phyloP scores from a whole-genome alignment of 2,797 vertebrate genomes.

The Hylomyscus alleni region DNA sequence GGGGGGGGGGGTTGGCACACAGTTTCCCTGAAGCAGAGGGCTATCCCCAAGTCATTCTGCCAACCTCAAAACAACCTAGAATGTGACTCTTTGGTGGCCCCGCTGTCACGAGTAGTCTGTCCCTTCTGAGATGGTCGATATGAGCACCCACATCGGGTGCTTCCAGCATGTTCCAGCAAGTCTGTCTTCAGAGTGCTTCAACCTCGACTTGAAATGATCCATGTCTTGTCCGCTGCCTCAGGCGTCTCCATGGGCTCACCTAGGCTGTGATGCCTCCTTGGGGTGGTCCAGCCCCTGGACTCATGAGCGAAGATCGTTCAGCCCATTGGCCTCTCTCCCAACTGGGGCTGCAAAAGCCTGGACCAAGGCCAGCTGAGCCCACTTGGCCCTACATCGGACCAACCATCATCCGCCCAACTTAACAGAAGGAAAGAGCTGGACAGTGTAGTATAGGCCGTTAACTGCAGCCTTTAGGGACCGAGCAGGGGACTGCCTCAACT shows the following conservation, averaged over 20 bases:
- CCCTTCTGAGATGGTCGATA: no score
- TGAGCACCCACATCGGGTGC: rapidly evolving
- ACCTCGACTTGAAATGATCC: neutral
- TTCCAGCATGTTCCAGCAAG: neutral
- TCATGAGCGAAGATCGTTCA: neutral
- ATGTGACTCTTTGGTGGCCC: neutral
- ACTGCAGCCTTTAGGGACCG: neutral
- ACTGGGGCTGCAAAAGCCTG: neutral
- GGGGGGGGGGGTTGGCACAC: neutral
- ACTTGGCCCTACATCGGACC: neutral
- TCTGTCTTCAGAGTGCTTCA: neutral
- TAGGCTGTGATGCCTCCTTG: neutral
- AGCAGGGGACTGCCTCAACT: neutral
- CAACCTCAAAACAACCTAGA: neutral
- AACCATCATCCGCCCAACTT: neutral
- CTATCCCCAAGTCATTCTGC: neutral
- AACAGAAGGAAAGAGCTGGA: neutral
- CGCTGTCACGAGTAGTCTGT: rapidly evolving
- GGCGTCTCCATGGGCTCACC: neutral
- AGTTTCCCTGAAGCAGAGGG: neutral
- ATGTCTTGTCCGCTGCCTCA: neutral
- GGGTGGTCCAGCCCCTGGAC: neutral
- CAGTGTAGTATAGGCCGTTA: neutral
- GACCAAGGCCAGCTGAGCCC: neutral
- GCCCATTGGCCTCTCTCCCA: neutral